A percentile compares a stretch with the other conserved stretches of the same genome.
Evolutionary conservation across 2,797 vertebrate genomes (phyloP).

Genomic region (Hafferia zeledoni): DNA sequence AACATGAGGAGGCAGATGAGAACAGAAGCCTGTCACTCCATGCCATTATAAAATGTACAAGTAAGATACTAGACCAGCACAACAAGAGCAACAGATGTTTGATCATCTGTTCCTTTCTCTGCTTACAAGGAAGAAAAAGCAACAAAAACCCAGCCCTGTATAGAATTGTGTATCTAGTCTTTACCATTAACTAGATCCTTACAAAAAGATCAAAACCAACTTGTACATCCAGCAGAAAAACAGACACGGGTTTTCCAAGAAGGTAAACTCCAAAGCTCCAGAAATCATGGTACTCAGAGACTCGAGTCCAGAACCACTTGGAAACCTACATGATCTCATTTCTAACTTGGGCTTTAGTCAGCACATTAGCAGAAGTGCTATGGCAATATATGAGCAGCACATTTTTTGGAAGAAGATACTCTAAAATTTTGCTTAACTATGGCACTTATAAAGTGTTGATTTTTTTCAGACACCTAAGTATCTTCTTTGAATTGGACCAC

Average conservation of each 20-base stretch:
- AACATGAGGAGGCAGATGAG: neutral
- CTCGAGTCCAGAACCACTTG: neutral
- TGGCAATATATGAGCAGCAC: neutral
- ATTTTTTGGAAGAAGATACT: neutral
- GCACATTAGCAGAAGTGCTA: neutral
- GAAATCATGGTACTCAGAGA: neutral
- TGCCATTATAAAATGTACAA: neutral
- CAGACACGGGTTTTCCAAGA: neutral
- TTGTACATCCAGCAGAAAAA: neutral
- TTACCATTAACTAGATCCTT: neutral
- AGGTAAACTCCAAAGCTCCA: neutral
- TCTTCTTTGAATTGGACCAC: neutral
- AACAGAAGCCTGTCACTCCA: neutral
- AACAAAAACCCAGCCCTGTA: neutral
- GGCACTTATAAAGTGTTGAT: neutral
- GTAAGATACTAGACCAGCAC: neutral
- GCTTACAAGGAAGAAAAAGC: neutral
- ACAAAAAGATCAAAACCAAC: neutral
- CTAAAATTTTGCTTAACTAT: slow-evolving; percentile 6
- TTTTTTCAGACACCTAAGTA: neutral
- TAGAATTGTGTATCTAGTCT: neutral
- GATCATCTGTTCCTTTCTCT: neutral
- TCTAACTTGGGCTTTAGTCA: neutral
- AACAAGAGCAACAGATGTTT: neutral
- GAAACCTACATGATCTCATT: neutral